Conservation (phyloP, 2,113 vertebrate species). For the Lasiurus borealis region DNA sequence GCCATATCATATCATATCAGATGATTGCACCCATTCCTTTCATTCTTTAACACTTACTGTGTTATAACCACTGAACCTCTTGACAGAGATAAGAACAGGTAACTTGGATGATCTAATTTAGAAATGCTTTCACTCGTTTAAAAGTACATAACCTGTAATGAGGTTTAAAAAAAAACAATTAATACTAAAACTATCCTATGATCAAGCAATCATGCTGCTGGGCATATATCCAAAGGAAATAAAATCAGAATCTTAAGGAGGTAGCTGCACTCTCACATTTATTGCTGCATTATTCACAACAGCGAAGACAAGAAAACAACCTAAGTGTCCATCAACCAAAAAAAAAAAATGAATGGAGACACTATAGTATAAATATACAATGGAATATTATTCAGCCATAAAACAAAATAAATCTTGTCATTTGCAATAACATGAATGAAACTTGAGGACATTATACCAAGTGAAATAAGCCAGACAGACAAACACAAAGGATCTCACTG, state of each 20-base stretch:
- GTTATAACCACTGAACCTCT: not conserved
- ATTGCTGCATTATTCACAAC: not conserved
- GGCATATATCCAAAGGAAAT: not conserved
- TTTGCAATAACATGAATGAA: not conserved
- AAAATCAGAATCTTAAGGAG: not conserved
- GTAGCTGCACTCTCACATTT: not conserved
- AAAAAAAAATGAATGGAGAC: not conserved
- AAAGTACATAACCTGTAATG: not conserved
- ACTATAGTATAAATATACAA: not conserved
- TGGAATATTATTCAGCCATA: not conserved
- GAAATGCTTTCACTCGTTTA: not conserved
- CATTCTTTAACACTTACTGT: not conserved
- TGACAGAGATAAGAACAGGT: not conserved
- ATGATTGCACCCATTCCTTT: not conserved
- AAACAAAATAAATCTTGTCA: not conserved
- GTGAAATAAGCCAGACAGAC: not conserved
- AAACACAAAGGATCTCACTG: not conserved
- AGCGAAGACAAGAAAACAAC: not conserved
- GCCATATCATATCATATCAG: not conserved
- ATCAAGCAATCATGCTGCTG: not conserved
- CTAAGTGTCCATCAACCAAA: not conserved
- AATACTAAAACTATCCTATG: constrained; percentile 10
- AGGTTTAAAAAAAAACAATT: not conserved
- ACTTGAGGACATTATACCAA: not conserved
- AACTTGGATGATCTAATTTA: not conserved